Percentiles rank a stretch among this genome's conserved stretches.
Conservation (phyloP, 2,888 invertebrate species). For the Rhogogaster chlorosoma region DNA sequence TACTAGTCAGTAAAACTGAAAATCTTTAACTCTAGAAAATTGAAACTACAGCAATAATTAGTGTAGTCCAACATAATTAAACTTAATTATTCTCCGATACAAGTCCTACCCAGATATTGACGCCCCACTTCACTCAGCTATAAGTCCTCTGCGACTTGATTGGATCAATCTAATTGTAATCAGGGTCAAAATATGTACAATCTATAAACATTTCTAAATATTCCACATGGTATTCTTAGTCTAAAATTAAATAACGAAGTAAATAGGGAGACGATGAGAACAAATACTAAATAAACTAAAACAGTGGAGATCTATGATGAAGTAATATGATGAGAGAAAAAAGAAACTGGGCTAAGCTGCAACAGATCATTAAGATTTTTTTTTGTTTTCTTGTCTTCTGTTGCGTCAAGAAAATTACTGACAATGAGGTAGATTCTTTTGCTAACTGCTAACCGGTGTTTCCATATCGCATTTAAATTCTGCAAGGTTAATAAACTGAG, state of each 20-base stretch:
- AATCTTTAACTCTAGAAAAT: not conserved
- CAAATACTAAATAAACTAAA: not conserved
- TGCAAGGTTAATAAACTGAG: not conserved
- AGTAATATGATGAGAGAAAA: not conserved
- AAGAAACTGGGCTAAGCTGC: not conserved
- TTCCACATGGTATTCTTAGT: constrained; percentile 1
- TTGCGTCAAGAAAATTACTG: not conserved
- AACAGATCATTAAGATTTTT: not conserved
- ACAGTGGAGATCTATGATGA: not conserved
- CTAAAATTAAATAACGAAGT: constrained; percentile 38
- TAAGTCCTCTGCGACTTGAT: not conserved
- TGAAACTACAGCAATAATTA: not conserved
- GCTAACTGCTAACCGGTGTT: not conserved
- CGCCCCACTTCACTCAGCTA: not conserved
- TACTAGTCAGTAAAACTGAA: not conserved
- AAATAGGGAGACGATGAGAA: constrained; percentile 31
- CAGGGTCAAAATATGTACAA: constrained; percentile 18
- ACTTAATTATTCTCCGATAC: not conserved
- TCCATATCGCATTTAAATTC: not conserved
- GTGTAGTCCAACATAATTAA: not conserved
- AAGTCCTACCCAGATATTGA: constrained; percentile 24
- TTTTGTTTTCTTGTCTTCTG: not conserved
- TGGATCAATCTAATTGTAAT: not conserved
- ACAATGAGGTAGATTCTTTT: constrained; percentile 15
- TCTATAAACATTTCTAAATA: constrained; percentile 3